Conservation (phyloP, 1,140 invertebrate species). For the Drosophila sp. region DNA sequence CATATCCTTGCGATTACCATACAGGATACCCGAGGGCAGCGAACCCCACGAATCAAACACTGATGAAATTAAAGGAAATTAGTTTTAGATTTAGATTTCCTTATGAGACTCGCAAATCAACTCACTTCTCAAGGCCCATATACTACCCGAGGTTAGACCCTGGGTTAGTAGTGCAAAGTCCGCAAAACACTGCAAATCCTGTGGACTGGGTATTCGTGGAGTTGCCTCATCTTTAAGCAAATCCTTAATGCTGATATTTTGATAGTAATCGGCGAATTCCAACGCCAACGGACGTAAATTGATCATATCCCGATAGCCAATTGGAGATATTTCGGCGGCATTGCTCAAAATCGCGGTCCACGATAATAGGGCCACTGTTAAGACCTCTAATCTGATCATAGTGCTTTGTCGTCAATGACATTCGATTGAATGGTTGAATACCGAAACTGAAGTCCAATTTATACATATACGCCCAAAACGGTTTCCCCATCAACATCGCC, state of each 20-base stretch:
- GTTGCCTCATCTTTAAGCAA: conserved; percentile 1
- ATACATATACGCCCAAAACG: too few relatives aligned
- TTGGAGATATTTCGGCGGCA: too few relatives aligned
- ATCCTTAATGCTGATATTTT: conserved; percentile 26
- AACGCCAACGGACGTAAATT: background rate
- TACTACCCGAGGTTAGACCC: background rate
- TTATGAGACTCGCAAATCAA: too few relatives aligned
- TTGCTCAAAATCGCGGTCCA: too few relatives aligned
- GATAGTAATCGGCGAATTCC: conserved; percentile 32
- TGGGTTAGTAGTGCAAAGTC: conserved; percentile 19
- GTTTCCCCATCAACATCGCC: too few relatives aligned
- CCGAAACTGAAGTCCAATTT: too few relatives aligned
- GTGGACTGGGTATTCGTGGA: background rate
- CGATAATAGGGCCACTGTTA: too few relatives aligned
- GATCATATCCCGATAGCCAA: too few relatives aligned
- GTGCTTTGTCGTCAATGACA: too few relatives aligned
- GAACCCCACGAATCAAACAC: conserved; percentile 61
- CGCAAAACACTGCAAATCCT: conserved; percentile 26
- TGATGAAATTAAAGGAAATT: background rate
- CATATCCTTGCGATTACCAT: conserved; percentile 46
- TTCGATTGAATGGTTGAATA: too few relatives aligned
- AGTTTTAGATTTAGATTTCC: too few relatives aligned
- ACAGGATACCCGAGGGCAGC: conserved; percentile 45
- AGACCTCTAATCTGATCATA: too few relatives aligned
- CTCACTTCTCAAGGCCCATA: conserved; percentile 35